phyloP scores from a whole-genome alignment of 2,113 vertebrate species.

The Alethe castanea region DNA sequence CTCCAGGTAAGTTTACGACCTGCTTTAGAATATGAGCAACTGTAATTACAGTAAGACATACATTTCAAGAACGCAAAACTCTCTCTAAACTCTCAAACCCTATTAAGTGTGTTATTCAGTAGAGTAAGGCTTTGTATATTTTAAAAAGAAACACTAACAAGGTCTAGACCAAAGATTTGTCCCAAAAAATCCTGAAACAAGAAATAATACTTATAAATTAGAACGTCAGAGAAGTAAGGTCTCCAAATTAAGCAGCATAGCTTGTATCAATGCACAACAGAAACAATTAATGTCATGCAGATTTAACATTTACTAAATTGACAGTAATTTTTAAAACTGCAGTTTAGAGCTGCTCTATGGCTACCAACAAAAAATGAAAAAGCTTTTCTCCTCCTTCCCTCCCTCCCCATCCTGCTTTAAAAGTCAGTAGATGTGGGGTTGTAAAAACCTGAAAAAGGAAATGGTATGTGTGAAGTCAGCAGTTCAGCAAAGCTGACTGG shows the following conservation, averaged over 20 bases:
- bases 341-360: neutral
- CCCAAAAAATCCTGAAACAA: neutral
- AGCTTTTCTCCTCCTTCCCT: neutral
- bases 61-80: conserved; percentile 12
- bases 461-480: conserved; percentile 66
- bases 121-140: neutral
- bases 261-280: neutral
- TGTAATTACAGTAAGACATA: conserved; percentile 37
- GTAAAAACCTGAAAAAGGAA: conserved; percentile 67
- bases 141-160: neutral
- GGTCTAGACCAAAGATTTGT: neutral
- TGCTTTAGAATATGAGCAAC: conserved; percentile 5
- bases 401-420: conserved; percentile 32
- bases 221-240: neutral
- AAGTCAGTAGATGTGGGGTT: conserved; percentile 47
- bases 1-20: conserved; percentile 42
- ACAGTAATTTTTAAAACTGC: neutral
- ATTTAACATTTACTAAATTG: neutral
- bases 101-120: neutral
- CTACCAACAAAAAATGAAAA: conserved; percentile 23
- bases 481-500: conserved; percentile 49
- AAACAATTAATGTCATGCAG: neutral
- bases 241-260: neutral
- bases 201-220: neutral
- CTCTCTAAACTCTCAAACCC: neutral